Base-by-base conservation (phyloP, 2,888 invertebrate species). In the Candidula unifasciata region DNA sequence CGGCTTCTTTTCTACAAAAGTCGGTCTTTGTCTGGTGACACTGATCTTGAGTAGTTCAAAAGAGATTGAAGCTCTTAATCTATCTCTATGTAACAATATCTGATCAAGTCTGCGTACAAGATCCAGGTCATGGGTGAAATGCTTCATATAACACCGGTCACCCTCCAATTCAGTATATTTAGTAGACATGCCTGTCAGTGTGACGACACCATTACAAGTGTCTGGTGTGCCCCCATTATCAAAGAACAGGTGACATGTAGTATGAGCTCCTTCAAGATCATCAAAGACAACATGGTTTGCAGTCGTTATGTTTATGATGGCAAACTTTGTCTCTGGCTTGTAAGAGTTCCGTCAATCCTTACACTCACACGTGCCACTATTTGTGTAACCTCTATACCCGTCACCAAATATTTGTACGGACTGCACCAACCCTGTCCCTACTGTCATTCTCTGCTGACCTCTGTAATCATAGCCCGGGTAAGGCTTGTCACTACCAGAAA, bases 351-450 rank as follows among this genome's bases (percentile, higher is more conserved):
- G 44, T 6, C 44, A 44, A 44, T 6, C 44, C 3, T 44, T 44
- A 44, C 44, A 44, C 10, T 10, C 44, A 10, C 44, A 44, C 10
- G 3, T 44, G 44, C 3, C n/a, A n/a, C n/a, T n/a, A n/a, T n/a
- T n/a, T n/a, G n/a, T n/a, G n/a, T n/a, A n/a, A n/a, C n/a, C 5
- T 44, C 44, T 44, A 3, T 10, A 44, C 3, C 10, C 5, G 44
- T 44, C 10, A 44, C 44, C 5, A 24, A 2, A 18, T 10, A 35
- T 73, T 0, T 73, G 3, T 13, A 73, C 73, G 13, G 8, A 1
- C 10, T 16, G 16, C 44, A 79, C 79, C 35, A n/a, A 57, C 35
- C 77, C 77, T 13, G 27, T 77, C 3, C 77, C 77, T 27, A n/a
- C 27, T 52, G 30, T 74, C 60, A 16, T 52, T 16, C 0, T 6